Base-by-base conservation (phyloP, 2,888 invertebrate genomes). In the Cerastis leucographa region DNA sequence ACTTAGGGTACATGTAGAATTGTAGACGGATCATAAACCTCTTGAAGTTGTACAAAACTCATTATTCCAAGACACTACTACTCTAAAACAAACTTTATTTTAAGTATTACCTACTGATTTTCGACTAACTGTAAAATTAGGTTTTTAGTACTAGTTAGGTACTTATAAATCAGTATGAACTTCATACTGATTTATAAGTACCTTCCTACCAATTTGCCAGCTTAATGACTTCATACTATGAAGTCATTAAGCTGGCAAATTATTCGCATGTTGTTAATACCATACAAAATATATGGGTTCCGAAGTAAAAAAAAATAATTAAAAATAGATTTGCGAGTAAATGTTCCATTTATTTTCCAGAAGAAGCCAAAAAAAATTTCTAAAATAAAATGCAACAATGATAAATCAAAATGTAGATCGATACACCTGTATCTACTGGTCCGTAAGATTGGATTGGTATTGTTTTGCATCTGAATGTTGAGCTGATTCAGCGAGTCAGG, bases 401-500 rank as follows among this genome's bases (percentile, higher is more conserved):
- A 44, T 35, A 51, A 65, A 69, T 68, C 19, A 29, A 64, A 49
- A 46, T 19, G 3, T 61, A 61, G 35, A n/a, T n/a, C n/a, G n/a
- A 2, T 17, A 19, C 22, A 2, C 14, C 1, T 25, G 49, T 74
- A 56, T 49, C 14, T 35, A 2, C 14, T 66, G 54, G 19, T 51
- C 51, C n/a, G 17, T n/a, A n/a, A 42, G 44, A 79, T 79, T 64
- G 40, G 40, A 71, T 80, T 35, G 42, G 29, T 71, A 65, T 65
- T 65, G 22, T 25, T 78, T 78, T 79, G 78, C 40, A 78, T 78
- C 42, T 71, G 71, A 65, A 79, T 65, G 12, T 42, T 64, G 9
- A 29, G n/a, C 42, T 65, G 62, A 49, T 22, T 65, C 65, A 49
- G 49, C 25, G 25, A 71, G 22, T 4, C 14, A 7, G 14, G 46